Base-by-base conservation (phyloP, 1,140 invertebrate genomes). In the Drosophila ercepeae region DNA sequence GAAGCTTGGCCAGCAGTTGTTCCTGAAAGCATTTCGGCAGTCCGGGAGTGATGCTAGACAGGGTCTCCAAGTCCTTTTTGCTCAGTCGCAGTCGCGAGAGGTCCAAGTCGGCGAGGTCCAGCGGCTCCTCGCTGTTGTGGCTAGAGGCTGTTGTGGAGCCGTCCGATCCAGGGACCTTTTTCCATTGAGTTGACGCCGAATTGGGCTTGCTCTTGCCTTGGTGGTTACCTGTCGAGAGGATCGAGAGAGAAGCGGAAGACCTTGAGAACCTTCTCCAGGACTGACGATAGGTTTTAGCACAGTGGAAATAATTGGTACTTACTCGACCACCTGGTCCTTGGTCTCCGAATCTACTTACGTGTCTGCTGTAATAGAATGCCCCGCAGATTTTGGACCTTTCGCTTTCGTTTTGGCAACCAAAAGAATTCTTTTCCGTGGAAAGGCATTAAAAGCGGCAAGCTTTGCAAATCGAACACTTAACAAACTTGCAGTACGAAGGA, bases 21-120 rank as follows among this genome's bases (percentile, higher is more conserved):
- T 93, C 93, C 91, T 94, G 94, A 74, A 94, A 93, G 25, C 94
- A 92, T 68, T 93, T 93, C 39, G 94, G 94, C 69, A 94, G 89
- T 50, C 93, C 94, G 6, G 94, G 94, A 48, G 94, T 94, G 42
- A 95, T 92, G 68, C 93, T 94, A 4, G 94, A 94, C 76, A 95
- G 89, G 57, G 94, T 94, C 71, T 93, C 92, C 70, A 94, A 92
- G 91, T 95, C 94, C 77, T 93, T 92, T 90, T 95, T 94, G 64
- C 93, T 94, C 19, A 95, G 92, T 88, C 94, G 92, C 68, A 95
- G 92, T 65, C 94, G 92, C 75, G 93, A 94, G 58, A 95, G 83
- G 91, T 94, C 94, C 69, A 94, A 91, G 77, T 94, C 94, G 34
- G 93, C 93, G 84, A 94, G 91, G 90, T 94, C 94, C 67, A 94